Base-by-base conservation (phyloP, 1,140 invertebrate species). In the Zaprionus camerounensis region DNA sequence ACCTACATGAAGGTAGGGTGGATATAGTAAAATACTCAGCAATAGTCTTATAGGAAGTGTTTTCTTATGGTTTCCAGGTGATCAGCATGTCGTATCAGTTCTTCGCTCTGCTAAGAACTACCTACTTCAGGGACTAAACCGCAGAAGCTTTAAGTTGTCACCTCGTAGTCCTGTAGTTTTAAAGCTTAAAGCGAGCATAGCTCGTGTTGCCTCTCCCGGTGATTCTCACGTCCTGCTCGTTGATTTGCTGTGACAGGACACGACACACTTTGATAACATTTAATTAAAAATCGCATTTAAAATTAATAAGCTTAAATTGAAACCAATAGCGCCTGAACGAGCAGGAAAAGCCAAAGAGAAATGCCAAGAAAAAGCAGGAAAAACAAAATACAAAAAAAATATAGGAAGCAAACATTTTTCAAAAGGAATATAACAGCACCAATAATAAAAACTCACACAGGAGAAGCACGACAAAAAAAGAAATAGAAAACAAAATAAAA, bases 251-350 rank as follows among this genome's bases (percentile, higher is more conserved):
- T 34, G 31, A 34, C 31, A 3, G 31, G 3, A 9, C 31, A 56
- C 80, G 81, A 78, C 84, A 81, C 81, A 82, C 84, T 87, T 88
- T 88, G 84, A 81, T 83, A 84, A 75, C 81, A 84, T 88, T 88
- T 88, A 88, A 88, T 88, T 88, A 88, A 88, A 88, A 90, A 81
- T 88, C 84, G 81, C 85, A 88, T 90, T 88, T 81, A 88, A 88
- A 90, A 88, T 88, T 88, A 88, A 88, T 88, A 88, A 88, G 84
- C 84, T 88, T 88, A 90, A 90, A 88, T 84, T 82, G 84, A 84
- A 87, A 88, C 78, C 84, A 90, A 90, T 90, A 81, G 78, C 84
- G 85, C 81, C 85, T 64, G 81, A 77, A 66, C 75, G 81, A 84
- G 67, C 84, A 88, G 73, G 9, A 34, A 63, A 69, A 86, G 36